Evolutionary conservation across 2,888 invertebrate species (phyloP).

Genomic region (Aphelenchoides bicaudatus): DNA sequence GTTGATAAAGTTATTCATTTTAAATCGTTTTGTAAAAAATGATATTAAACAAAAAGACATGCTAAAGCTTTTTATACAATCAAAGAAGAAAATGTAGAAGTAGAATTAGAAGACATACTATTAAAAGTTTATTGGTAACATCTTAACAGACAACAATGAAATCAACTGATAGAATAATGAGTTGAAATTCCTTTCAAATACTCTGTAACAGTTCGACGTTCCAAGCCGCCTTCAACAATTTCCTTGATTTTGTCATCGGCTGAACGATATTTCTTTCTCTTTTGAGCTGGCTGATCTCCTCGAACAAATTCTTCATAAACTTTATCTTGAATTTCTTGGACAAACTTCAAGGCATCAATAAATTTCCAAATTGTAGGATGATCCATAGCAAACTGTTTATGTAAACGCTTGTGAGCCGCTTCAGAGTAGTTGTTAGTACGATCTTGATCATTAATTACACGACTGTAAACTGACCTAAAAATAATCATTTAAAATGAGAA

Average conservation of each 20-base stretch:
- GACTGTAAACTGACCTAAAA: constrained; percentile 25
- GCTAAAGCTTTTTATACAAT: too few species aligned
- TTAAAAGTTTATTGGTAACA: too few species aligned
- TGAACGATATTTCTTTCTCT: constrained; percentile 4
- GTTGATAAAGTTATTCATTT: too few species aligned
- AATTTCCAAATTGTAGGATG: constrained; percentile 25
- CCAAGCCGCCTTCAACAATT: constrained; percentile 12
- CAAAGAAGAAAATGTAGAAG: too few species aligned
- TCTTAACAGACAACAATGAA: too few species aligned
- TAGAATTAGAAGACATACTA: too few species aligned
- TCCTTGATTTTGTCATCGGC: constrained; percentile 13
- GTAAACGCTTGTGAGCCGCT: constrained; percentile 22
- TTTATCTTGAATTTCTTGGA: constrained; percentile 13
- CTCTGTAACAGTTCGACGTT: constrained; percentile 12
- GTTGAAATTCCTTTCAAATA: constrained; percentile 20
- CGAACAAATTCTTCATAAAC: constrained; percentile 19
- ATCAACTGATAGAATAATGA: too few species aligned
- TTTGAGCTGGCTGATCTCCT: constrained; percentile 20
- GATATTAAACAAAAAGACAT: too few species aligned
- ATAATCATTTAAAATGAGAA: too few species aligned
- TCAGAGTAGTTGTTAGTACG: constrained; percentile 26
- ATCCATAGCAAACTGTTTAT: constrained; percentile 11
- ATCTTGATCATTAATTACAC: constrained; percentile 14
- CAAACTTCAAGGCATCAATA: constrained; percentile 18
- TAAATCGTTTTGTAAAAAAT: too few species aligned